Evolutionary conservation across 2,797 vertebrate species (phyloP), one percentile per base, ranked within the genome.

Genomic region (Intellagama lesueurii): DNA sequence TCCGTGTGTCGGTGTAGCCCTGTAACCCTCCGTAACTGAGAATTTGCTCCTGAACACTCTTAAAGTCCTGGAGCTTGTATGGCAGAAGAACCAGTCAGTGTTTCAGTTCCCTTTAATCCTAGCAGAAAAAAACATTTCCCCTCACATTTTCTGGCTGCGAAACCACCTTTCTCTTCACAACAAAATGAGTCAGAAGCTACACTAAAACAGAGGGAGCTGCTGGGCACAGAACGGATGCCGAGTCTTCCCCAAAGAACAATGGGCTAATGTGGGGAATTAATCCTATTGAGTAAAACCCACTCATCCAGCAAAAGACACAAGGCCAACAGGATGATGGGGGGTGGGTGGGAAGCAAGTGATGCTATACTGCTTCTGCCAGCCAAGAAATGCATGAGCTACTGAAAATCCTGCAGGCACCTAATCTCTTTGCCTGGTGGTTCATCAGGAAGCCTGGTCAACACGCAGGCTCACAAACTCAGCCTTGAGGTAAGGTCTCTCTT

Each of bases 401-500:
- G 72, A 40, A 73, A 60, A 66, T 19, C 35, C 83, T 84, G 47
- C 68, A 60, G 64, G 66, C n/a, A 49, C 30, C 78, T 83, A 56
- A 81, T 19, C 52, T 81, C n/a, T 32, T 90, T 87, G 44, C 75
- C 79, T 86, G 80, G 69, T 91, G 1, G n/a, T 30, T 4, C 35
- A 1, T 78, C 88, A 91, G 78, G 93, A 95, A 40, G 88, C 32
- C 56, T 81, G 88, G 44, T 0, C 75, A 87, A 81, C 52, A 32
- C 19, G 49, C 52, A 44, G 92, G 86, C 76, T 79, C 83, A 0
- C 79, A 56, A 28, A 87, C 79, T 40, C 69, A 2, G 90, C 87
- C 79, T 64, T 64, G 92, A 94, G 94, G 94, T 94, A 94, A 0
- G 93, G 73, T n/a, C n/a, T 47, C 52, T 89, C 24, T 2, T 3